Conservation (phyloP, 2,797 vertebrate genomes). For the Decapterus maruadsi region DNA sequence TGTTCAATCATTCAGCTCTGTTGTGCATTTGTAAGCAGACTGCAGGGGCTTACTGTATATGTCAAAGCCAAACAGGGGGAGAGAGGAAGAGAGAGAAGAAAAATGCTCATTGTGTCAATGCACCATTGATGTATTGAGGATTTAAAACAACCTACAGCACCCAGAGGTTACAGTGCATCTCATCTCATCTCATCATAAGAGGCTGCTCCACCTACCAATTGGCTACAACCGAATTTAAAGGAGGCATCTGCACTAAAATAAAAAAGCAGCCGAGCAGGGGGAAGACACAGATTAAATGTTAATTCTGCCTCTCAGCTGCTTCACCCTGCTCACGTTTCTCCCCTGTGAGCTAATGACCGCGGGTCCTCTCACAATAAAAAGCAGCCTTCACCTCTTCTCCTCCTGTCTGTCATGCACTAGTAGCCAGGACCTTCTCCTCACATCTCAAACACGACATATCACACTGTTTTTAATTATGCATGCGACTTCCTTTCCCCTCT, state of each 20-base stretch:
- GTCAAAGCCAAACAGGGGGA: constrained; percentile 4
- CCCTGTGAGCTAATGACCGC: constrained; percentile 42
- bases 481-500: constrained; percentile 37
- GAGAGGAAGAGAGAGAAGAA: neutral
- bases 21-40: constrained; percentile 53
- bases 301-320: constrained; percentile 28
- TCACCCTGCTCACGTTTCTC: constrained; percentile 45
- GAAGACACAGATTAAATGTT: constrained; percentile 11
- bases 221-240: constrained; percentile 40
- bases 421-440: constrained; percentile 47
- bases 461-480: constrained; percentile 59
- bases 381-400: neutral
- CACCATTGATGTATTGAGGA: constrained; percentile 4
- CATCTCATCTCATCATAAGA: constrained; percentile 55
- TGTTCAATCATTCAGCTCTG: constrained; percentile 32
- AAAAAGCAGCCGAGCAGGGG: neutral
- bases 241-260: constrained; percentile 35
- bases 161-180: neutral
- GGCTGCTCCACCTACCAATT: constrained; percentile 39
- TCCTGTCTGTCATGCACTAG: constrained; percentile 30
- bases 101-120: constrained; percentile 13
- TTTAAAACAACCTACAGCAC: constrained; percentile 29
- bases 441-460: constrained; percentile 51
- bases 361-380: constrained; percentile 36
- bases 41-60: constrained; percentile 37